Percentiles rank a stretch among this genome's conserved stretches.
Conservation (phyloP, 2,888 invertebrate genomes). For the Leucophora obtusa region DNA sequence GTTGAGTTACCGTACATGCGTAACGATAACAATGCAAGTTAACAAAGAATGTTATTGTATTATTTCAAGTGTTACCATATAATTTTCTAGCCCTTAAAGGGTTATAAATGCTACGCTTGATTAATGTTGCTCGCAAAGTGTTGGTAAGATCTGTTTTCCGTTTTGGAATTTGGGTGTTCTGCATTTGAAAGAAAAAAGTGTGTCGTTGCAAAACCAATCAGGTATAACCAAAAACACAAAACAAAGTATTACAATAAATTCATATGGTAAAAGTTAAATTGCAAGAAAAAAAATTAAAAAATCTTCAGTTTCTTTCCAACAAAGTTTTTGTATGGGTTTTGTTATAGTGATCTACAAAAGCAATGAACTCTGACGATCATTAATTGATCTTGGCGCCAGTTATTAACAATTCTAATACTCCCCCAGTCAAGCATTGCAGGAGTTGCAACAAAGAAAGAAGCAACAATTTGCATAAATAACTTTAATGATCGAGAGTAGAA, state of each 20-base stretch:
- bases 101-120: conserved; percentile 53
- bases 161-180: conserved; percentile 34
- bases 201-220: conserved; percentile 39
- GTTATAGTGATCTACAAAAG: conserved; percentile 58
- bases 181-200: conserved; percentile 11
- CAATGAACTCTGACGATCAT: conserved; percentile 63
- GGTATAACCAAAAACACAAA: conserved; percentile 31
- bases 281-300: not conserved
- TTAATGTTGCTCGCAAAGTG: conserved; percentile 17
- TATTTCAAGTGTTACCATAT: too few relatives aligned
- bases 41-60: too few relatives aligned
- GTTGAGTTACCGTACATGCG: too few relatives aligned
- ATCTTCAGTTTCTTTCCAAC: not conserved
- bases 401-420: not conserved
- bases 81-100: not conserved
- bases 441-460: conserved; percentile 3
- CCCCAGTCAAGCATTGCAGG: conserved; percentile 6
- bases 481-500: not conserved
- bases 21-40: too few relatives aligned
- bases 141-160: conserved; percentile 24
- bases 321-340: conserved; percentile 15
- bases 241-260: conserved; percentile 16
- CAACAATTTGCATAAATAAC: conserved; percentile 3
- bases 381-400: conserved; percentile 53
- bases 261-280: conserved; percentile 25